Evolutionary conservation across 2,888 invertebrate genomes (phyloP).

Genomic region (Cremastinae sp.): DNA sequence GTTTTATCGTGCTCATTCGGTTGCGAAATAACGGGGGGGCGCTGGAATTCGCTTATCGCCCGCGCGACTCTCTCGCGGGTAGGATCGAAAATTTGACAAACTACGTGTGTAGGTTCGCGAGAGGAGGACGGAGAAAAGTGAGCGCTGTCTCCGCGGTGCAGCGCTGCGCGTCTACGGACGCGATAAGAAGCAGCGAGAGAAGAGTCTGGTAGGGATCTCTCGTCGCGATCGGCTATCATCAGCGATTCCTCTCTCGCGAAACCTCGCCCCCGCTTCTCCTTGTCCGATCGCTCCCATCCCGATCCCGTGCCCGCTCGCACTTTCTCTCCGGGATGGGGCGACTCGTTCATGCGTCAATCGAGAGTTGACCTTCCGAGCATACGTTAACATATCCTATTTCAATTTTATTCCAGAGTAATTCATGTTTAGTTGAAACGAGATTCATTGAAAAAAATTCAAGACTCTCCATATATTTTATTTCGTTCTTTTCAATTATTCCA

Average conservation of each 20-base stretch:
- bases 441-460: no score
- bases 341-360: conserved; percentile 50
- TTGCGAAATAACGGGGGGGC: neutral
- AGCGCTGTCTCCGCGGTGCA: no score
- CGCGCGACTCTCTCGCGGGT: neutral
- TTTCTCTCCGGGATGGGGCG: conserved; percentile 44
- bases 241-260: conserved; percentile 15
- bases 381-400: conserved; percentile 33
- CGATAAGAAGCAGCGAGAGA: no score
- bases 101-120: neutral
- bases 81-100: conserved; percentile 6
- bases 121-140: no score
- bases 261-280: neutral
- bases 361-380: conserved; percentile 1
- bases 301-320: conserved; percentile 38
- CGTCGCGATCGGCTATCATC: no score
- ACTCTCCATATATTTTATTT: no score
- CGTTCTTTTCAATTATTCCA: no score
- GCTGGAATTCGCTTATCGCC: conserved; percentile 6
- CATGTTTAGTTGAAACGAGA: neutral
- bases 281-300: neutral
- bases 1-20: conserved; percentile 25
- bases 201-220: no score
- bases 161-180: no score
- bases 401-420: conserved; percentile 18